These are phyloP conservation scores for Gambelia wislizenii DNA, from an alignment of 2,797 vertebrate genomes.

Conservation along the genomic window DNA sequence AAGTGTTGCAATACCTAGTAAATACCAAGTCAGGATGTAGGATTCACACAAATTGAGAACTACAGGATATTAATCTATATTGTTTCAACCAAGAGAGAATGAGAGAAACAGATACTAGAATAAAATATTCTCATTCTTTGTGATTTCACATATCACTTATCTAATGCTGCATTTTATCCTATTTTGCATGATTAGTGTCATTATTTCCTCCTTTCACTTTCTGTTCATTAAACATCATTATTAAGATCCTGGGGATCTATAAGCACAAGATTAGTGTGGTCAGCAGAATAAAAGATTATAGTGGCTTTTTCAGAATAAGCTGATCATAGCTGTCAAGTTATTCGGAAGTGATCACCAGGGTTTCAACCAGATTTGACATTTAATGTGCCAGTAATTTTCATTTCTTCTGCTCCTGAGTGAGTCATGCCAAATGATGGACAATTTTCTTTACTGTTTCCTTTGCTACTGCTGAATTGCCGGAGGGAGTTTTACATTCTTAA, in stretches of 20 bases:
- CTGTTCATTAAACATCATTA: slow-evolving; percentile 25
- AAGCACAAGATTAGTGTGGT: not conserved
- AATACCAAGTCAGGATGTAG: not conserved
- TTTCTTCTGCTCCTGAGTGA: slow-evolving; percentile 8
- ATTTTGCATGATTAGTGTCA: slow-evolving; percentile 21
- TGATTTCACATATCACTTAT: not conserved
- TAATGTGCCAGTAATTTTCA: slow-evolving; percentile 27
- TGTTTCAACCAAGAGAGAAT: not conserved
- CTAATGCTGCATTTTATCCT: slow-evolving; percentile 8
- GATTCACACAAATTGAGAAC: not conserved
- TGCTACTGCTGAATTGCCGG: not conserved
- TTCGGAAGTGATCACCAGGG: slow-evolving; percentile 11
- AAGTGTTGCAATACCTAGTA: not conserved
- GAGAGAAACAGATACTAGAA: not conserved
- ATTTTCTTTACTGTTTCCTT: slow-evolving; percentile 17
- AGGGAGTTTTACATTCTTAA: not conserved
- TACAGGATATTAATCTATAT: too few relatives aligned
- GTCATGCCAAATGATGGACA: slow-evolving; percentile 16
- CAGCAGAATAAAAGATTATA: slow-evolving; percentile 8
- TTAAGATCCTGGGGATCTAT: slow-evolving; percentile 12
- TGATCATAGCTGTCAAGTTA: slow-evolving; percentile 59
- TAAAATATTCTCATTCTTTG: not conserved
- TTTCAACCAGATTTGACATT: slow-evolving; percentile 20
- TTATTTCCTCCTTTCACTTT: slow-evolving; percentile 9
- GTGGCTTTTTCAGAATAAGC: slow-evolving; percentile 6